phyloP scores from a whole-genome alignment of 1,140 invertebrate genomes.

The Centruroides sculpturatus region DNA sequence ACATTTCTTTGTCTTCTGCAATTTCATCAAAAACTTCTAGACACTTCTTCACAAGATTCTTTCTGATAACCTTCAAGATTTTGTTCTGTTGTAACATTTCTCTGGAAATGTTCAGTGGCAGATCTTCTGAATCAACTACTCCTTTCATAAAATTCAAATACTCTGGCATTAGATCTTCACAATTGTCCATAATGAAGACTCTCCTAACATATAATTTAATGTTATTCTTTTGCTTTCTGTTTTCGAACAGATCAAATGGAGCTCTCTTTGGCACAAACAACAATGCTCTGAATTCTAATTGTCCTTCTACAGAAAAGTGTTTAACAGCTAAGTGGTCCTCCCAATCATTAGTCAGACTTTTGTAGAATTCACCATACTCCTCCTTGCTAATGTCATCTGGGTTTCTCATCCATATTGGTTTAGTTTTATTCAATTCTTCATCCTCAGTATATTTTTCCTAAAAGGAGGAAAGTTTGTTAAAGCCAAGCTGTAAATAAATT shows the following conservation, averaged over 20 bases:
- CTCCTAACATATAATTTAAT: slow-evolving; percentile 94
- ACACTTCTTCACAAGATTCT: slow-evolving; percentile 97
- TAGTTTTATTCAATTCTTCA: slow-evolving; percentile 98
- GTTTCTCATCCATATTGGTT: slow-evolving; percentile 97
- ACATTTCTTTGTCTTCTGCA: slow-evolving; percentile 89
- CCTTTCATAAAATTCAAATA: slow-evolving; percentile 95
- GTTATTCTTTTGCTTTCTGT: slow-evolving; percentile 96
- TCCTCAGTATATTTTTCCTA: slow-evolving; percentile 91
- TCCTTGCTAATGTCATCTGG: slow-evolving; percentile 94
- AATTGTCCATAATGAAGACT: slow-evolving; percentile 99
- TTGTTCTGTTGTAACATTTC: slow-evolving; percentile 99
- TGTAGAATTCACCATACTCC: slow-evolving; percentile 99
- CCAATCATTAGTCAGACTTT: slow-evolving; percentile 96
- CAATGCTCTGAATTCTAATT: slow-evolving; percentile 90
- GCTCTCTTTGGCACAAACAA: slow-evolving; percentile 87
- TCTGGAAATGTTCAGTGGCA: slow-evolving; percentile 95
- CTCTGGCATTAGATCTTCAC: slow-evolving; percentile 94
- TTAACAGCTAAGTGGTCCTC: slow-evolving; percentile 97
- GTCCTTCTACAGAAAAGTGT: slow-evolving; percentile 97
- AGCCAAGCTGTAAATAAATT: no score
- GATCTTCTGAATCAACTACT: slow-evolving; percentile 94
- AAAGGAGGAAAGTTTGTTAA: no score
- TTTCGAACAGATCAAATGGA: slow-evolving; percentile 96
- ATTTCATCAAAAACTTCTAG: slow-evolving; percentile 92
- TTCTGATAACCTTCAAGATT: slow-evolving; percentile 93